A percentile compares a stretch with the other conserved stretches of the same genome.
Conservation (phyloP, 2,113 vertebrate genomes). For the Cephalopterus ornatus region DNA sequence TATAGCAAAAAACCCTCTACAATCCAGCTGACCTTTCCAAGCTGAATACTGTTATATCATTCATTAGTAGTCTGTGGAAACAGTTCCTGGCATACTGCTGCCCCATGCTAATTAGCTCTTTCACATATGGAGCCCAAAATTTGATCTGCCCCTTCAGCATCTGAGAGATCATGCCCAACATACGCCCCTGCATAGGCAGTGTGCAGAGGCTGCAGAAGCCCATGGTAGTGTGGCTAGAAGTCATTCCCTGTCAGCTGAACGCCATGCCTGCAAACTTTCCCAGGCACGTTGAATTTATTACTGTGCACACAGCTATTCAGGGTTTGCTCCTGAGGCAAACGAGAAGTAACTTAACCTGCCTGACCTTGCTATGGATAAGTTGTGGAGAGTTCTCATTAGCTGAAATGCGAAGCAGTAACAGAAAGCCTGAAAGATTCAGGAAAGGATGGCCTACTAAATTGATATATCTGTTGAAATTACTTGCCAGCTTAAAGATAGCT, state of each 20-base stretch:
- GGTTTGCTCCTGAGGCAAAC: not conserved
- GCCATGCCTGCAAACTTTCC: not conserved
- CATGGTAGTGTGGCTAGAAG: not conserved
- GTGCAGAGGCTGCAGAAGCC: not conserved
- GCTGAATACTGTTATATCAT: not conserved
- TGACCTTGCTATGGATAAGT: not conserved
- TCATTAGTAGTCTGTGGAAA: not conserved
- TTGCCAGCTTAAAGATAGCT: not conserved
- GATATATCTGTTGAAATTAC: not conserved
- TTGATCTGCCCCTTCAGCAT: not conserved
- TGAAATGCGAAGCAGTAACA: not conserved
- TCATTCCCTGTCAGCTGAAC: not conserved
- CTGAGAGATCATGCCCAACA: not conserved
- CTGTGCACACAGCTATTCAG: not conserved
- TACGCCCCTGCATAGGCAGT: fast-evolving
- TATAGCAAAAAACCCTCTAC: not conserved
- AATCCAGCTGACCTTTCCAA: not conserved
- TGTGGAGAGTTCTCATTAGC: not conserved
- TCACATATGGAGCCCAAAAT: not conserved
- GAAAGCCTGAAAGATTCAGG: not conserved
- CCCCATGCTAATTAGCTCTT: not conserved
- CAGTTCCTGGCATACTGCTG: not conserved
- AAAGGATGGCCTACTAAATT: not conserved
- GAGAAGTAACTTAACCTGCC: not conserved
- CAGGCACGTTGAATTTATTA: not conserved